Conservation (phyloP, 1,140 invertebrate species). For the Apis dorsata region DNA sequence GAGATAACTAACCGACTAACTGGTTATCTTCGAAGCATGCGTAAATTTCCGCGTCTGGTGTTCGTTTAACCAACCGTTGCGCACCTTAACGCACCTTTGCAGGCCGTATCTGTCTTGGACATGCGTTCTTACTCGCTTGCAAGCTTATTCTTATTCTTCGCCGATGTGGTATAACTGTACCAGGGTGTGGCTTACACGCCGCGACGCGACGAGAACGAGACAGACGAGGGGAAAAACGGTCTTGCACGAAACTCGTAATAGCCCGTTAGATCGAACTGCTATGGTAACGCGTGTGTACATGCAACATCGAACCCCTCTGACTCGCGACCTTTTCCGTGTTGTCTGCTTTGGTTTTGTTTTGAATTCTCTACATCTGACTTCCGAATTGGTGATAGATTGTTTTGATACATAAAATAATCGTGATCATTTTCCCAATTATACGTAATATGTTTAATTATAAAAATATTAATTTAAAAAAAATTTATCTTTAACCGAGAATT, state of each 20-base stretch:
- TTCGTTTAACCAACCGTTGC: neutral
- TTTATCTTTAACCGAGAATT: too few relatives aligned
- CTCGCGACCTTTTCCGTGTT: neutral
- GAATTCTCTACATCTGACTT: too few relatives aligned
- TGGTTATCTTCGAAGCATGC: slow-evolving; percentile 4
- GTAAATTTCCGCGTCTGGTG: neutral
- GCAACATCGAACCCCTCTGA: neutral
- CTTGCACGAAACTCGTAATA: slow-evolving; percentile 55
- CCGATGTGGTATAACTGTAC: slow-evolving; percentile 49
- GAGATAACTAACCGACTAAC: neutral
- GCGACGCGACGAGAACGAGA: neutral
- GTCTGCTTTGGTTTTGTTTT: neutral
- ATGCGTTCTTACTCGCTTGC: neutral
- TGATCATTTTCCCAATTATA: too few relatives aligned
- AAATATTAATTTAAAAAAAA: too few relatives aligned
- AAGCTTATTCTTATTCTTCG: slow-evolving; percentile 43
- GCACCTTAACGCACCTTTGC: neutral
- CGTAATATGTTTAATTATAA: too few relatives aligned
- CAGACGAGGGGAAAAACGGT: slow-evolving; percentile 30
- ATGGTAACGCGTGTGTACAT: slow-evolving; percentile 46
- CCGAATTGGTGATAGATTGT: too few relatives aligned
- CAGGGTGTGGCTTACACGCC: slow-evolving; percentile 60
- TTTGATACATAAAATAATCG: too few relatives aligned
- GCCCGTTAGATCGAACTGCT: slow-evolving; percentile 64
- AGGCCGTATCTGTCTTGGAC: neutral